Percentiles rank a stretch among this genome's conserved stretches.
Conservation (phyloP, 2,113 vertebrate species). For the Lonchura striata region DNA sequence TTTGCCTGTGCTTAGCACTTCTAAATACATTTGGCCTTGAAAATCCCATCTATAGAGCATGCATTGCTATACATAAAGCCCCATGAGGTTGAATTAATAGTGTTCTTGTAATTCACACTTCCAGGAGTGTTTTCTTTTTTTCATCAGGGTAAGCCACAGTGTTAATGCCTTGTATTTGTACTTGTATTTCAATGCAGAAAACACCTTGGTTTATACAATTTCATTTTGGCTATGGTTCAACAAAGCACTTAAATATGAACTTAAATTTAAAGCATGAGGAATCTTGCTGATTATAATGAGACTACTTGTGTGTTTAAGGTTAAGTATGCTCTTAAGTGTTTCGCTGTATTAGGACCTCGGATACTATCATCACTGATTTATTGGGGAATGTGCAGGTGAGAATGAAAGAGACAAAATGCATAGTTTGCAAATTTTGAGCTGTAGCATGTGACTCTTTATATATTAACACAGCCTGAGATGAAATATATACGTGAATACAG, state of each 20-base stretch:
- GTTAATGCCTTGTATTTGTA: not conserved
- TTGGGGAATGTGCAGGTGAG: not conserved
- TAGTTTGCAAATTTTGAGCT: not conserved
- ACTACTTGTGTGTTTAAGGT: slow-evolving; percentile 54
- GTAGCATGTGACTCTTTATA: not conserved
- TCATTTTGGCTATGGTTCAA: slow-evolving; percentile 36
- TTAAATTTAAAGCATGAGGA: slow-evolving; percentile 36
- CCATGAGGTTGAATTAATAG: not conserved
- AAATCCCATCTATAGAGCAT: not conserved
- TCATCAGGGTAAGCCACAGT: not conserved
- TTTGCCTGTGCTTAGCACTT: not conserved
- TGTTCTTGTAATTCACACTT: slow-evolving; percentile 18
- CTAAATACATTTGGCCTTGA: slow-evolving; percentile 25
- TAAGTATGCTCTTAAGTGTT: slow-evolving; percentile 51
- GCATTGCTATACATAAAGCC: not conserved
- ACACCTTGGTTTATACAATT: slow-evolving; percentile 3
- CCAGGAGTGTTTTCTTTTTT: not conserved
- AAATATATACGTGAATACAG: slow-evolving; percentile 39
- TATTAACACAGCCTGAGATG: not conserved
- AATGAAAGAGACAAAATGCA: not conserved
- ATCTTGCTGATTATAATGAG: slow-evolving; percentile 45
- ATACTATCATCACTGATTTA: slow-evolving; percentile 38
- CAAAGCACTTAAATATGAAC: slow-evolving; percentile 52
- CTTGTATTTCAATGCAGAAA: not conserved
- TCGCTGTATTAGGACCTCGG: slow-evolving; percentile 34